Base-by-base conservation (phyloP, 2,888 invertebrate genomes). In the Drosophila putrida region DNA sequence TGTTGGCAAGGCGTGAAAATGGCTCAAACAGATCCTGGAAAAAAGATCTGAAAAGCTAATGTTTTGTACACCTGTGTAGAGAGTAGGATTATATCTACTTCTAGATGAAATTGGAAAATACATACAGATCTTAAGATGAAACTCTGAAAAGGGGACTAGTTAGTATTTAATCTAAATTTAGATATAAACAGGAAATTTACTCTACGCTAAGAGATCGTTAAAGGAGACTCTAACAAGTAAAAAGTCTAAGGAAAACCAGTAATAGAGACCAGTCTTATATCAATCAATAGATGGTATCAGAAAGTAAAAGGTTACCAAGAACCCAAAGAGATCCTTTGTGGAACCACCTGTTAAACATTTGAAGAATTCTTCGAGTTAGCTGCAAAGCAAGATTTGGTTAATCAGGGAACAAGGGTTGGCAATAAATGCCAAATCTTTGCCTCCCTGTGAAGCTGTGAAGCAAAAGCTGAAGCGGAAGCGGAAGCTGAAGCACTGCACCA, bases 401-500 rank as follows among this genome's bases (percentile, higher is more conserved):
- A 57, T 27, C 5, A 35, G 44, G 20, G 4, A 25, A 10, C 49
- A 49, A 9, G 11, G n/a, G 49, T 4, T 9, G 25, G 20, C 49
- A 47, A 33, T 8, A 33, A 15, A 5, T 47, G 47, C 15, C 15
- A 15, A 15, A 38, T 39, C 53, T 39, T 31, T 15, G 54, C 15
- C 15, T 10, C 39, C 31, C n/a, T n/a, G n/a, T n/a, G n/a, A n/a
- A n/a, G n/a, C 20, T n/a, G 5, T 20, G 49, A 35, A 43, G 47
- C 50, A 10, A 15, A 39, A 39, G 38, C 38, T 13, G 15, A 15
- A 15, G 39, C 15, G 15, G 43, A 69, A 81, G 84, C 85, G 15
- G 67, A 78, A 75, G 88, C 84, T 68, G 76, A 87, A 88, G 84
- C 81, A 81, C 84, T 77, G 65, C 87, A 86, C 84, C 84, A 68